Evolutionary conservation across 2,888 invertebrate species (phyloP).

Genomic region (Andrena fulva): DNA sequence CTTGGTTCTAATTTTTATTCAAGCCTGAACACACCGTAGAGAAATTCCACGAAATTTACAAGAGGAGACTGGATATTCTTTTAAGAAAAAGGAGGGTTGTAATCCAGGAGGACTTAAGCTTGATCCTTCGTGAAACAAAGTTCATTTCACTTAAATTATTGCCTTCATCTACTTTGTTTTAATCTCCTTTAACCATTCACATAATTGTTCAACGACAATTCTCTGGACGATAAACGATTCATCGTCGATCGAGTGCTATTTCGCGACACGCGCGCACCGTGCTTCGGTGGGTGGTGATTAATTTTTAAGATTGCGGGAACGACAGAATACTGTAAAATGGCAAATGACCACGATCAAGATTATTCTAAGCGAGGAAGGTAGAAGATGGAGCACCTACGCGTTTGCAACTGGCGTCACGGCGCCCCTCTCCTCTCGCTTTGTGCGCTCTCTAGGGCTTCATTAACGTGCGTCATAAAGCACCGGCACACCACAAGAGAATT

Average conservation of each 20-base stretch:
- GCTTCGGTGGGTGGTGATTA: too few species aligned
- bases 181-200: too few species aligned
- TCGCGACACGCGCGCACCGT: background rate
- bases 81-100: background rate
- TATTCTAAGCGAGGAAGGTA: constrained; percentile 20
- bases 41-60: constrained; percentile 21
- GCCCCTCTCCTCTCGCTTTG: background rate
- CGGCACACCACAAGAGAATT: background rate
- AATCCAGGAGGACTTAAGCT: too few species aligned
- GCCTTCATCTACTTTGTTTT: too few species aligned
- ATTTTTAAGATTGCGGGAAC: background rate
- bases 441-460: constrained; percentile 29
- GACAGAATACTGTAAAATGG: constrained; percentile 23
- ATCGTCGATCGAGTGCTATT: background rate
- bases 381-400: constrained; percentile 25
- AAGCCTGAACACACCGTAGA: constrained; percentile 1
- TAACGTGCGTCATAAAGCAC: constrained; percentile 51
- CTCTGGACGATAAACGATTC: background rate
- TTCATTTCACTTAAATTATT: too few species aligned
- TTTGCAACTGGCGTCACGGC: constrained; percentile 8
- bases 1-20: constrained; percentile 29
- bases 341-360: constrained; percentile 37
- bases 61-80: background rate
- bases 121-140: too few species aligned
- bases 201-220: background rate